phyloP scores from a whole-genome alignment of 2,888 invertebrate genomes.

The Criorhina ranunculi region DNA sequence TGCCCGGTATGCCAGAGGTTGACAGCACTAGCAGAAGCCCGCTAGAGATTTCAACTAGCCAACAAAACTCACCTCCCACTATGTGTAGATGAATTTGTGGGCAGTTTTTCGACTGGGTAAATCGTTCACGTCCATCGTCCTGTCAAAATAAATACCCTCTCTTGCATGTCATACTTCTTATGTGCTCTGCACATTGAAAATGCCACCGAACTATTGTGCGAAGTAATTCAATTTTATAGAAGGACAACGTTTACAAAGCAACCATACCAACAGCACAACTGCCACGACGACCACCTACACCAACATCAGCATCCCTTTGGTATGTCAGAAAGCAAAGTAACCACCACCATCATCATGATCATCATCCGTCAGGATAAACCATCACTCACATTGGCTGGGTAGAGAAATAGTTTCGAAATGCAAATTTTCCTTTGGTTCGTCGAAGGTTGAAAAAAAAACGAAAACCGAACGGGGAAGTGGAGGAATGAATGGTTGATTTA shows the following conservation, averaged over 20 bases:
- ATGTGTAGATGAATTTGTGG: constrained; percentile 28
- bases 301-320: constrained; percentile 22
- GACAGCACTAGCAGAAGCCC: constrained; percentile 25
- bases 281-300: background rate
- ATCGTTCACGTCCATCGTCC: constrained; percentile 63
- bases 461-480: background rate
- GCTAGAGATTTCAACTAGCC: background rate
- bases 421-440: constrained; percentile 48
- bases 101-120: constrained; percentile 55
- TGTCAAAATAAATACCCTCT: constrained; percentile 68
- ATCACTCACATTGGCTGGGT: constrained; percentile 48
- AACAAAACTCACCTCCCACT: constrained; percentile 17
- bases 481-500: background rate
- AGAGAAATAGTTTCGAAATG: constrained; percentile 54
- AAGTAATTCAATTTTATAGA: constrained; percentile 68
- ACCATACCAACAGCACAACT: constrained; percentile 22
- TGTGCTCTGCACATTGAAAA: constrained; percentile 17
- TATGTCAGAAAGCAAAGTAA: constrained; percentile 56
- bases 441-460: constrained; percentile 19
- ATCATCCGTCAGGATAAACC: constrained; percentile 66
- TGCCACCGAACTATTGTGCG: constrained; percentile 60
- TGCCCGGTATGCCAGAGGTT: constrained; percentile 28
- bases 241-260: constrained; percentile 60
- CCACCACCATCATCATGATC: constrained; percentile 52
- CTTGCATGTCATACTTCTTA: constrained; percentile 17